phyloP scores from a whole-genome alignment of 2,113 vertebrate species.

The Galemys pyrenaicus region DNA sequence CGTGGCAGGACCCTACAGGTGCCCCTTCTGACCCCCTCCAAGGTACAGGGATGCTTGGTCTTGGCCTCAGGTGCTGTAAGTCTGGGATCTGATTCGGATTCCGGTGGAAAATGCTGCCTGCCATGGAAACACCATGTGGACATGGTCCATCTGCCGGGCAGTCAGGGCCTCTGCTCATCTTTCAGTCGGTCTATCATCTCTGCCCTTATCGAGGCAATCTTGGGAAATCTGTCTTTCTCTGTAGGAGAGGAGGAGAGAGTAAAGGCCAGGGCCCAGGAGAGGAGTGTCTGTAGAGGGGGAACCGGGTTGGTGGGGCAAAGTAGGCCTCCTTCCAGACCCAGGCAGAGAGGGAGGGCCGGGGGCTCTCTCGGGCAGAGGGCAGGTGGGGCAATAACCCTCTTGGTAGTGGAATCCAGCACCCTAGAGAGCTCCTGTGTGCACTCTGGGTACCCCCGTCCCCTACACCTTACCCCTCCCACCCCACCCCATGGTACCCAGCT shows the following conservation, averaged over 20 bases:
- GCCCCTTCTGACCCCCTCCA: background rate
- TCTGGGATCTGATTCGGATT: background rate
- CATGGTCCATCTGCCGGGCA: background rate
- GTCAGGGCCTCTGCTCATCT: background rate
- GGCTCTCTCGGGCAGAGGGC: background rate
- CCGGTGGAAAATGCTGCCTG: background rate
- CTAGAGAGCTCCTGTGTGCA: background rate
- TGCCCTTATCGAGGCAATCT: background rate
- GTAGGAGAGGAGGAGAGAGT: background rate
- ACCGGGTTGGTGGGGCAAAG: background rate
- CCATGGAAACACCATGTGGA: background rate
- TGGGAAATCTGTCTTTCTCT: background rate
- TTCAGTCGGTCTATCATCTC: background rate
- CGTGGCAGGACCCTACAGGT: background rate
- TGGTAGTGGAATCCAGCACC: background rate
- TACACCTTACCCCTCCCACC: background rate
- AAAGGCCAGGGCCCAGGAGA: background rate
- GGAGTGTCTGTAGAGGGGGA: background rate
- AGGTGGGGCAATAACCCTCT: accelerated
- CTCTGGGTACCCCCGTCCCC: background rate
- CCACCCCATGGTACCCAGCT: background rate
- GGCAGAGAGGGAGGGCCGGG: background rate
- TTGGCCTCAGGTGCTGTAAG: background rate
- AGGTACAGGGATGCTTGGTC: background rate
- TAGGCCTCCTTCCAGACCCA: background rate